These are phyloP conservation scores for Zoanthus sansibaricus DNA, from an alignment of 92 coral and sea anemone species.

Conservation along the genomic window DNA sequence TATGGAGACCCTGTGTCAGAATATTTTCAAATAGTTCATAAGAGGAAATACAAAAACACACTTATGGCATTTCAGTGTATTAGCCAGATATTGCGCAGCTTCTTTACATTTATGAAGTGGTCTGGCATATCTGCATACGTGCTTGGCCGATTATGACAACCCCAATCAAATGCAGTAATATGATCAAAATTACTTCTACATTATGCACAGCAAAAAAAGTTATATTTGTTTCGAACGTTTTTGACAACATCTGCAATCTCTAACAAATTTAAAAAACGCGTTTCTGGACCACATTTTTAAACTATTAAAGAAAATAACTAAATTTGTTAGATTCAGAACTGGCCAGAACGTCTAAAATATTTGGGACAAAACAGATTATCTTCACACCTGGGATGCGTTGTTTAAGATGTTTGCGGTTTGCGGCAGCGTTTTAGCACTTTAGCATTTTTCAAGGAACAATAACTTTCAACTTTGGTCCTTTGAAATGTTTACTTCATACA, in stretches of 20 bases:
- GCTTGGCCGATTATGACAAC: conserved; percentile 3
- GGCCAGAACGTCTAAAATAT: not conserved
- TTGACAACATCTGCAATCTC: not conserved
- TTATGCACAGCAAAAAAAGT: not conserved
- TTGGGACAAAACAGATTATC: conserved; percentile 4
- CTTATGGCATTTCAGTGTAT: conserved; percentile 4
- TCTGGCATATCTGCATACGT: not conserved
- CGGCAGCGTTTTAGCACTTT: not conserved
- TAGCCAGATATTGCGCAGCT: not conserved
- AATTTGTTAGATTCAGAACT: not conserved
- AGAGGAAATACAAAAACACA: conserved; percentile 3
- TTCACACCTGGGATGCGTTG: conserved; percentile 2
- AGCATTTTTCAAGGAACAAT: not conserved
- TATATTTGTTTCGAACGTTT: not conserved
- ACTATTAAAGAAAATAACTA: not conserved
- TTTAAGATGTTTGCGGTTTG: not conserved
- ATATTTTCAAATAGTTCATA: not conserved
- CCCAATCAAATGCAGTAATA: not conserved
- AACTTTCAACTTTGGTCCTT: not conserved
- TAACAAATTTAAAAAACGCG: not conserved
- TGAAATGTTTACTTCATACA: not conserved
- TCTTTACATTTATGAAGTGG: not conserved
- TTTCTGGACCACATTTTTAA: not conserved
- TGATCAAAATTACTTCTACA: not conserved
- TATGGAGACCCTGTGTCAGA: conserved; percentile 2